Base-by-base conservation (phyloP, 1,140 invertebrate species). In the Pseudobourletiella spinata region DNA sequence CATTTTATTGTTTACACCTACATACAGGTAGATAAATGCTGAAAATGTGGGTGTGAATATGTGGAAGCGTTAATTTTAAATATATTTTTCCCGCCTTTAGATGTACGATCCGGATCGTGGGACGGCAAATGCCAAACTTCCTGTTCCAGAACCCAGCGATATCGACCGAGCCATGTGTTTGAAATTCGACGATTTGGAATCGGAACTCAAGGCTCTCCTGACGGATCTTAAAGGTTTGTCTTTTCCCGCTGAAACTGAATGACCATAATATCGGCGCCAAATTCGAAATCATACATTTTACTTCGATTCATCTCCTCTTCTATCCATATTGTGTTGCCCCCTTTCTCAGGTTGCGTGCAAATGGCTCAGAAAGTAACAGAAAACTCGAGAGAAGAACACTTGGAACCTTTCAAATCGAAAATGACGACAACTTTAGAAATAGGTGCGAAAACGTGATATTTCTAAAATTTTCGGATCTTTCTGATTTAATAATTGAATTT, bases 101-200 rank as follows among this genome's bases (percentile, higher is more conserved):
- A 70, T 69, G 59, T 73, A 74, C 61, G 76, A 77, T 52, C 71
- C 70, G 15, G 71, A 76, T 52, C 72, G 73, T 28, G 76, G 76
- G 11, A 77, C 77, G 6, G 70, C 73, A 22, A 74, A 76, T 51
- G 75, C 76, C 6, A 75, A 81, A 6, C 75, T 95, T 61, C 92
- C 93, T 1, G 78, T 95, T 57, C 93, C 93, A 1, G 92, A 97
- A 74, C 89, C 92, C 0, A 86, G 88, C 39, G 92, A 96, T 77
- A 83, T 96, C 52, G 82, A 86, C 67, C 82, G 88, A 71, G 89
- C 91, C 1, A 81, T 85, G 2, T 80, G 82, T 2, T 81, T 97
- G 15, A 86, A 89, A 74, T 97, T 97, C 77, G 89, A 93, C 50
- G 89, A 93, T 60, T 80, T 94, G 16, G 80, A 83, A 28, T 77